A percentile compares a stretch with the other conserved stretches of the same genome.
Evolutionary conservation across 2,888 invertebrate species (phyloP).

Genomic region (Pteria penguin): DNA sequence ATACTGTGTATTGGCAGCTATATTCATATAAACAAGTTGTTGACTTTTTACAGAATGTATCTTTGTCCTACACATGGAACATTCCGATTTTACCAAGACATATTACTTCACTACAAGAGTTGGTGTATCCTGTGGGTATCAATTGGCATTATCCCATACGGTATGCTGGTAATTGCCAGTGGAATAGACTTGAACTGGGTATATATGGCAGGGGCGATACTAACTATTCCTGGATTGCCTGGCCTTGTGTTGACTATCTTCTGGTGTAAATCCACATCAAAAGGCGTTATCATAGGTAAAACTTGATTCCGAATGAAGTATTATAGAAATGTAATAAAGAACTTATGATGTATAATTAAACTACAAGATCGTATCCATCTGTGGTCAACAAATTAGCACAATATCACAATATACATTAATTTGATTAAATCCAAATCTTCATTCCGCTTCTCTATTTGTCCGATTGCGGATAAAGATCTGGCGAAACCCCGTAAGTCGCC

Average conservation of each 20-base stretch:
- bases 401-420: no score
- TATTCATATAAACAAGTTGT: no score
- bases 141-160: constrained; percentile 70
- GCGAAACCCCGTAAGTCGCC: no score
- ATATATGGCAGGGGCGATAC: constrained; percentile 58
- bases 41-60: constrained; percentile 32
- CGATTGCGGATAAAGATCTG: no score
- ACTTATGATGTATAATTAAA: not conserved
- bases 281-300: constrained; percentile 67
- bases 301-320: not conserved
- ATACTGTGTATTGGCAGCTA: no score
- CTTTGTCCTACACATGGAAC: constrained; percentile 56
- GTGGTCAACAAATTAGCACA: no score
- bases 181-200: constrained; percentile 72
- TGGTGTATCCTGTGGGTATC: constrained; percentile 76
- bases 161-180: constrained; percentile 58
- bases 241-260: constrained; percentile 67
- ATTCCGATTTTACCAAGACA: constrained; percentile 66
- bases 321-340: not conserved
- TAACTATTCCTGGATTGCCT: constrained; percentile 65
- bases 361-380: no score
- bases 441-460: no score
- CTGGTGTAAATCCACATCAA: constrained; percentile 69
- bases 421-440: no score
- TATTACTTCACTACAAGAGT: constrained; percentile 67